These are phyloP conservation scores for Platycnemis pennipes DNA, from an alignment of 2,888 invertebrate species.

Conservation along the genomic window DNA sequence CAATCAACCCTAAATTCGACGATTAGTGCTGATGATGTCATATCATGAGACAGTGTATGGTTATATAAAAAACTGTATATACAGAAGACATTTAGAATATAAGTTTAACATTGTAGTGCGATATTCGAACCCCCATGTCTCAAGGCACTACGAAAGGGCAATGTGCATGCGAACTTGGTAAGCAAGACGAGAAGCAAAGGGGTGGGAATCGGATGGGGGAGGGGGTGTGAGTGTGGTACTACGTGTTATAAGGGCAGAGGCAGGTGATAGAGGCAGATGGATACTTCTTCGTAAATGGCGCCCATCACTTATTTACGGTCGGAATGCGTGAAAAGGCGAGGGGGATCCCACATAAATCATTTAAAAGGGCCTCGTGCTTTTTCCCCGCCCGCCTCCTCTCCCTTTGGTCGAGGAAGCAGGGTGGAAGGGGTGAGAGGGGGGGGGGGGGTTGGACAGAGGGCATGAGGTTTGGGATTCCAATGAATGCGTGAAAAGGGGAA, in stretches of 20 bases:
- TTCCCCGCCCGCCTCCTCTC: neutral
- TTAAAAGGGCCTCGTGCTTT: neutral
- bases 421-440: no score
- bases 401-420: neutral
- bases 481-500: neutral
- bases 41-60: no score
- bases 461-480: neutral
- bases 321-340: constrained; percentile 38
- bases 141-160: no score
- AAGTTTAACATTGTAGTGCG: no score
- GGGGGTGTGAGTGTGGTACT: neutral
- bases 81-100: no score
- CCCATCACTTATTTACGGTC: constrained; percentile 43
- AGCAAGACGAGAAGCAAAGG: neutral
- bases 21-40: no score
- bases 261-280: neutral
- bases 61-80: no score
- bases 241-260: neutral
- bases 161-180: neutral
- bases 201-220: neutral
- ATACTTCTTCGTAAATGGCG: constrained; percentile 41
- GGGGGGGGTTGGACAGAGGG: neutral
- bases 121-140: no score
- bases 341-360: constrained; percentile 48
- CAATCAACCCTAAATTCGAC: no score